Conservation (phyloP, 2,888 invertebrate species). For the Meloe dianella region DNA sequence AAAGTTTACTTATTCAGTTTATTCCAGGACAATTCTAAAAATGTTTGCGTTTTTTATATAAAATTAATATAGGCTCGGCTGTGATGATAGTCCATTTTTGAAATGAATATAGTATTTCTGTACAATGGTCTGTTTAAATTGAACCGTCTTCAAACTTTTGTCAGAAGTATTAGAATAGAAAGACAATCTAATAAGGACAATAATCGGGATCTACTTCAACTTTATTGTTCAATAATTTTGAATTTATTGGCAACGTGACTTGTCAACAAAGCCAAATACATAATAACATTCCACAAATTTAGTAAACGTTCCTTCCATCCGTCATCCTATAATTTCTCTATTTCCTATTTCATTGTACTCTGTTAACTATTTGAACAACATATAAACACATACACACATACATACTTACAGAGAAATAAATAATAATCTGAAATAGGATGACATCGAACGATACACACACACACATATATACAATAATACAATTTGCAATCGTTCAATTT, state of each 20-base stretch:
- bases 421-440: background rate
- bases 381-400: background rate
- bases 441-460: conserved; percentile 10
- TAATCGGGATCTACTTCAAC: conserved; percentile 30
- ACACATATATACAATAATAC: conserved; percentile 25
- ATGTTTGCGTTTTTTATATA: too few species aligned
- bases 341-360: conserved; percentile 7
- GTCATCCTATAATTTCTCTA: conserved; percentile 12
- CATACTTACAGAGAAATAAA: background rate
- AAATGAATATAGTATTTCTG: too few species aligned
- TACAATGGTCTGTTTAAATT: too few species aligned
- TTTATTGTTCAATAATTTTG: conserved; percentile 44
- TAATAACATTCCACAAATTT: conserved; percentile 27
- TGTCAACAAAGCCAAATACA: conserved; percentile 29
- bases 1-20: conserved; percentile 57
- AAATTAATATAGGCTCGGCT: too few species aligned
- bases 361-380: conserved; percentile 4
- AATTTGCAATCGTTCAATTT: conserved; percentile 24
- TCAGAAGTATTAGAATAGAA: background rate
- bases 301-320: conserved; percentile 24
- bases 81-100: too few species aligned
- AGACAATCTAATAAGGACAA: conserved; percentile 29
- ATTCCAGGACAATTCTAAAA: conserved; percentile 50
- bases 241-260: conserved; percentile 37
- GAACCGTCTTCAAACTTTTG: too few species aligned